phyloP scores from a whole-genome alignment of 2,113 vertebrate genomes.

The Crotalus tigris region DNA sequence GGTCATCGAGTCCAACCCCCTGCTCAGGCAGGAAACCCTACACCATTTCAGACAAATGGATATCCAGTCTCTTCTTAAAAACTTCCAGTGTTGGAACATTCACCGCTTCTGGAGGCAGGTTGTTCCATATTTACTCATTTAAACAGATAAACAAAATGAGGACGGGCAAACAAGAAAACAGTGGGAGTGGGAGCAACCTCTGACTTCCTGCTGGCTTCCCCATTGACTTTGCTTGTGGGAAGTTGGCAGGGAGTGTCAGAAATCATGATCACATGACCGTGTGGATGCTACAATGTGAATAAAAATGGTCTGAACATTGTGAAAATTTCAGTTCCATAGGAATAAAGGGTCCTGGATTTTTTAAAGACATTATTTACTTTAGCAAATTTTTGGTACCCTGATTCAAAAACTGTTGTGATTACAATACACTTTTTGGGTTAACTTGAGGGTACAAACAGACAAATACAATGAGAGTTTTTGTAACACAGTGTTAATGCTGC shows the following conservation, averaged over 20 bases:
- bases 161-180: rapidly evolving
- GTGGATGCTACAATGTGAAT: not conserved
- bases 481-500: not conserved
- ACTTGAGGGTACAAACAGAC: not conserved
- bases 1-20: too few species aligned
- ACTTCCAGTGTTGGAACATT: too few species aligned
- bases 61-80: too few species aligned
- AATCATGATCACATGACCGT: not conserved
- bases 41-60: too few species aligned
- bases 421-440: not conserved
- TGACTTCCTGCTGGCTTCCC: not conserved
- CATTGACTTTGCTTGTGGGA: not conserved
- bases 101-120: too few species aligned
- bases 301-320: not conserved
- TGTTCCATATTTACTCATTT: not conserved
- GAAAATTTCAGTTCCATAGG: not conserved
- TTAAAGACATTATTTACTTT: not conserved
- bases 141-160: not conserved
- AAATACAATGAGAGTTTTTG: not conserved
- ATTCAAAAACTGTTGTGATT: not conserved
- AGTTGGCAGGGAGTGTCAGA: not conserved
- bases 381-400: not conserved
- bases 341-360: not conserved
- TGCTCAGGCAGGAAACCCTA: too few species aligned
- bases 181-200: not conserved